phyloP scores from a whole-genome alignment of 2,797 vertebrate species.

The Oreonectes daqikongensis region DNA sequence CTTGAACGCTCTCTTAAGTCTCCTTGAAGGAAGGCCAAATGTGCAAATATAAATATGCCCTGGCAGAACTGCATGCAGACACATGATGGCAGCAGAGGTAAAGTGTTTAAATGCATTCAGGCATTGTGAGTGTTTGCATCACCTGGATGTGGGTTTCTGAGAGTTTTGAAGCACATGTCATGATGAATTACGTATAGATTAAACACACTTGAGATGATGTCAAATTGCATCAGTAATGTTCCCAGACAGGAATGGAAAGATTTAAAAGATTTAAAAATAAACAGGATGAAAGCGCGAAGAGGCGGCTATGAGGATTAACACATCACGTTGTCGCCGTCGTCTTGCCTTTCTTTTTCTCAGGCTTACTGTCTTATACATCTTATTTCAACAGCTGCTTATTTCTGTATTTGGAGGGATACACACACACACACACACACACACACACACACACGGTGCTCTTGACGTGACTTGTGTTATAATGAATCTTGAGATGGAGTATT shows the following conservation, averaged over 20 bases:
- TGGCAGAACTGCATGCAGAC: slow-evolving; percentile 1
- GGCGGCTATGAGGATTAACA: slow-evolving; percentile 13
- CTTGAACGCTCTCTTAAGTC: too few relatives aligned
- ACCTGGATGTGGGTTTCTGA: not conserved
- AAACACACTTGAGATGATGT: slow-evolving; percentile 6
- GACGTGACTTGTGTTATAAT: slow-evolving; percentile 38
- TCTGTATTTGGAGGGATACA: slow-evolving; percentile 28
- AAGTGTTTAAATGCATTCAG: not conserved
- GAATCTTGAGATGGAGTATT: slow-evolving; percentile 11
- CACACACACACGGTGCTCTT: slow-evolving; percentile 1
- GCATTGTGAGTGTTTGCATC: not conserved
- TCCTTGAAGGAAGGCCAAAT: too few relatives aligned
- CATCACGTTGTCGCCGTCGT: not conserved
- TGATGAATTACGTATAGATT: not conserved
- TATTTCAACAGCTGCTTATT: slow-evolving; percentile 40
- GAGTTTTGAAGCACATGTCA: slow-evolving; percentile 5
- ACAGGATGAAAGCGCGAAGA: slow-evolving; percentile 18
- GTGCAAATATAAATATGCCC: not conserved
- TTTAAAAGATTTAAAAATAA: slow-evolving; percentile 28
- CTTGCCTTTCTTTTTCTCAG: slow-evolving; percentile 9
- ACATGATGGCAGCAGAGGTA: slow-evolving; percentile 45
- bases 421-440: slow-evolving; percentile 1
- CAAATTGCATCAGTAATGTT: slow-evolving; percentile 23
- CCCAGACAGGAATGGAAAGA: slow-evolving; percentile 4
- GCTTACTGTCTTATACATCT: slow-evolving; percentile 26